Evolutionary conservation across 2,797 vertebrate genomes (phyloP).

Genomic region (Ispidina picta): DNA sequence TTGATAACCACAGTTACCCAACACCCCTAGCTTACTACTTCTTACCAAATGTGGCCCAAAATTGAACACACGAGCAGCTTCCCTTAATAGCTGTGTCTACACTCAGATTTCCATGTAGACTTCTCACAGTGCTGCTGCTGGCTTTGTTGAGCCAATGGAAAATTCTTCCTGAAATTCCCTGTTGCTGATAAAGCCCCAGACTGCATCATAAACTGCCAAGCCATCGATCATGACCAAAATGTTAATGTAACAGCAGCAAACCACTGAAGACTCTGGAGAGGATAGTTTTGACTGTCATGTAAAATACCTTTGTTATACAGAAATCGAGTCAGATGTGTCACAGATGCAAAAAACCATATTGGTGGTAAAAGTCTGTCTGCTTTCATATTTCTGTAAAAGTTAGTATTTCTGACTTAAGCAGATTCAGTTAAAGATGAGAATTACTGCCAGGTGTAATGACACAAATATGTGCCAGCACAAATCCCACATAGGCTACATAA

Average conservation of each 20-base stretch:
- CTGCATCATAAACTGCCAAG: neutral
- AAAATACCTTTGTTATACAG: neutral
- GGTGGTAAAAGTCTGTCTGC: neutral
- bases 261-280: neutral
- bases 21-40: neutral
- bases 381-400: neutral
- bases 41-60: neutral
- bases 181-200: neutral
- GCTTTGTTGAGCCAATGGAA: neutral
- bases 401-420: neutral
- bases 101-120: neutral
- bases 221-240: neutral
- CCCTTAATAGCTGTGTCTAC: neutral
- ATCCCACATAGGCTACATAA: neutral
- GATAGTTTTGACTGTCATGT: neutral
- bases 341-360: neutral
- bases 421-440: neutral
- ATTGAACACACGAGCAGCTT: neutral
- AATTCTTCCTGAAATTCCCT: neutral
- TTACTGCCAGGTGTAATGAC: neutral
- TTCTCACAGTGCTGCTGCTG: neutral
- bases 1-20: neutral
- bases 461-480: neutral
- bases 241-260: constrained; percentile 4
- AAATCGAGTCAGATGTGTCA: neutral